These are phyloP conservation scores for Asbolus verrucosus DNA, from an alignment of 1,140 invertebrate species.

Conservation along the genomic window DNA sequence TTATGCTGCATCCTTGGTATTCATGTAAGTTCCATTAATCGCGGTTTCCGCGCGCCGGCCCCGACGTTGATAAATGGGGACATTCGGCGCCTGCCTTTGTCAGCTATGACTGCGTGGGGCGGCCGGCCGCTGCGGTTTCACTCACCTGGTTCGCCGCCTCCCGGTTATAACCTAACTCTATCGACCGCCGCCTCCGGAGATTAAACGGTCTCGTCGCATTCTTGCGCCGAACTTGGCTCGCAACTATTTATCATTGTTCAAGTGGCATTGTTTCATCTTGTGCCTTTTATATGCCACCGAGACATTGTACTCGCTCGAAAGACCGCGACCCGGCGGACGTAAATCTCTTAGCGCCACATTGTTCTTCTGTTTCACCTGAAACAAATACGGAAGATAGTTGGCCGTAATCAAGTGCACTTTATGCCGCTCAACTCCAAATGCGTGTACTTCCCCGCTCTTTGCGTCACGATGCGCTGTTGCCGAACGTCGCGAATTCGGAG, in stretches of 20 bases:
- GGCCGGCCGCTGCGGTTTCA: constrained; percentile 20
- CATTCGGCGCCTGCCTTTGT: constrained; percentile 47
- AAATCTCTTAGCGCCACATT: constrained; percentile 43
- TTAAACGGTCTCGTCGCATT: constrained; percentile 45
- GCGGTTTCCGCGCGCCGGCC: constrained; percentile 52
- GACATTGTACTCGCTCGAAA: constrained; percentile 41
- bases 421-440: background rate
- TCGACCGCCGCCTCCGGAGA: constrained; percentile 23
- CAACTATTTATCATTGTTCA: constrained; percentile 45
- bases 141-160: constrained; percentile 25
- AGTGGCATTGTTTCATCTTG: constrained; percentile 42
- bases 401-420: constrained; percentile 10
- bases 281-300: constrained; percentile 17
- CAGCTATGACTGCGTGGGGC: constrained; percentile 45
- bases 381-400: constrained; percentile 12
- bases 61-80: constrained; percentile 58
- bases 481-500: too few relatives aligned
- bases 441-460: too few relatives aligned
- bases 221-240: constrained; percentile 39
- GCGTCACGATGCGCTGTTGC: too few relatives aligned
- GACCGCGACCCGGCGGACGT: constrained; percentile 36
- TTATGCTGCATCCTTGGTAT: constrained; percentile 57
- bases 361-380: constrained; percentile 25
- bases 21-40: constrained; percentile 61
- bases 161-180: constrained; percentile 3